phyloP scores from a whole-genome alignment of 1,140 invertebrate species.

The Druon quercuslanigerum region DNA sequence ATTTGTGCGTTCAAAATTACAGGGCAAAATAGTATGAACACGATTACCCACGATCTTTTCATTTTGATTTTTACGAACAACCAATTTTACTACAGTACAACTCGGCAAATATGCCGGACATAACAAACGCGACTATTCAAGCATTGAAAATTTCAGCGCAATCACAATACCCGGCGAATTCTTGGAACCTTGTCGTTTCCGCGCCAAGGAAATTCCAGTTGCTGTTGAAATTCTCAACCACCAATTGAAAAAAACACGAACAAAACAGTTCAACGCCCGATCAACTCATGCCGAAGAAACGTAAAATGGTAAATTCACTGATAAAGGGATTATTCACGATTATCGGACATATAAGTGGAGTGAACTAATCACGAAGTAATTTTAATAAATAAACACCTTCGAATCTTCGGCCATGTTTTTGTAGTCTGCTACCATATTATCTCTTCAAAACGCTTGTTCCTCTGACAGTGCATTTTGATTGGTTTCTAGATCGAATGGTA shows the following conservation, averaged over 20 bases:
- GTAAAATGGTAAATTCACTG: neutral
- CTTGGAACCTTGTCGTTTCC: neutral
- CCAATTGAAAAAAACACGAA: neutral
- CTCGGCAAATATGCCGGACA: neutral
- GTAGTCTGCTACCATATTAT: neutral
- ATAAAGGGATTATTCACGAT: slow-evolving; percentile 12
- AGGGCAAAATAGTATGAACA: neutral
- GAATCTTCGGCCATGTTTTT: neutral
- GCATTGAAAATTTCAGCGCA: neutral
- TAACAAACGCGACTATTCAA: neutral
- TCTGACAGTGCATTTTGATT: neutral
- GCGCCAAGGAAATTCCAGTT: neutral
- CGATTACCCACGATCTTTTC: neutral
- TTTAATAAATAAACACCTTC: slow-evolving; percentile 5
- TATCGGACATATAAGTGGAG: neutral
- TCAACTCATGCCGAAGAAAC: neutral
- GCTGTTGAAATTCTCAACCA: neutral
- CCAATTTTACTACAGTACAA: neutral
- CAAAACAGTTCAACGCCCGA: neutral
- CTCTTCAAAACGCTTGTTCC: neutral
- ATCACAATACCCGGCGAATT: neutral
- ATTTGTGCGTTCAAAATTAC: neutral
- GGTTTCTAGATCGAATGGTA: neutral
- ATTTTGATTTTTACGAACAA: neutral
- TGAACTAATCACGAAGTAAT: neutral